Base-by-base conservation (phyloP, 2,888 invertebrate genomes). In the Drosophila macrospina region DNA sequence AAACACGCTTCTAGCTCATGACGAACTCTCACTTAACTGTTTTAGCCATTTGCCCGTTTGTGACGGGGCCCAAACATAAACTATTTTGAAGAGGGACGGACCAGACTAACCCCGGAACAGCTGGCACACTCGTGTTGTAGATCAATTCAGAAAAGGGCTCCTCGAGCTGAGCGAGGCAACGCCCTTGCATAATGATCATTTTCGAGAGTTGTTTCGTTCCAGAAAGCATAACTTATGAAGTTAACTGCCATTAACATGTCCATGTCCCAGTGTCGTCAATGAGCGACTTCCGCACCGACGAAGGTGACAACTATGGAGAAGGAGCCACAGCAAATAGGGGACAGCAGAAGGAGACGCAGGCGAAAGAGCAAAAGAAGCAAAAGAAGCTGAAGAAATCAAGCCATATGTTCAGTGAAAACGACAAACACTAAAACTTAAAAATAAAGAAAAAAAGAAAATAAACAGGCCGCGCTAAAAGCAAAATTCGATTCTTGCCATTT, bases 391-490 rank as follows among this genome's bases (percentile, higher is more conserved):
- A 62, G 67, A 73, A 72, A 85, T 81, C 69, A 78, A 72, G 86
- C 80, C 83, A 87, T 85, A 87, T 86, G 80, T 80, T 88, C 63
- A 75, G 70, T 76, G 71, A 84, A 86, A 80, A 83, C 80, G 76
- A 83, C 79, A 85, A 78, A 74, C 85, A 84, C 79, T 78, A 81
- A 80, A 86, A 86, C 65, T 75, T 78, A 34, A 83, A 88, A 3
- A 20, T 3, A 20, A 20, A 20, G 3, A 20, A 20, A 20, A 20
- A 20, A 20, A 20, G 1, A 20, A 20, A 20, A n/a, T n/a, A n/a
- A 87, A 85, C 88, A 78, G 85, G 88, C 86, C 86, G 88, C 86
- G 88, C 84, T 85, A 85, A 85, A 85, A 85, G 85, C 85, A 85
- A 85, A 85, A 88, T 85, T 88, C 85, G 79, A 85, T 85, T 85